Base-by-base conservation (phyloP, 2,113 vertebrate species). In the Myrmecobius fasciatus region DNA sequence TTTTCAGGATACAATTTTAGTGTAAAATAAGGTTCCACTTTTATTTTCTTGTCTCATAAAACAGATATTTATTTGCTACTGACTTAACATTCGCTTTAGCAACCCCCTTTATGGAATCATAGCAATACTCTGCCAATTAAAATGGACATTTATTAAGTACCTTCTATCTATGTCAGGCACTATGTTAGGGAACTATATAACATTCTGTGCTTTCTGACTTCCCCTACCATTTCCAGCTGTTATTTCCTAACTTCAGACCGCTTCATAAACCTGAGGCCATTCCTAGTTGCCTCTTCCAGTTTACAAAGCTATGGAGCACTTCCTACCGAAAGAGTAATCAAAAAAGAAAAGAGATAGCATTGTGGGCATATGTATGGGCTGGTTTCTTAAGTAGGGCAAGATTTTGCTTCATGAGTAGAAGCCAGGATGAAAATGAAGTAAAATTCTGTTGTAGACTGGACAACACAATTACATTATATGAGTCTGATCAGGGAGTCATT, bases 1-100 rank as follows among this genome's bases (percentile, higher is more conserved):
- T 22, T 92, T 96, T 97, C 51, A 96, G 92, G 94, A 94, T 47
- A 60, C 54, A 31, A 93, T 48, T 96, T 94, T 90, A 95, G 96
- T 92, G 25, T 67, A 96, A 97, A 96, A 94, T 93, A 53, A 94
- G 36, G 10, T 88, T n/a, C 12, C 12, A 49, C 1, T 1, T 94
- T 14, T 94, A 43, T 51, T 11, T 88, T 25, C 89, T 91, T 88
- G 31, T 97, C 90, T 96, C 92, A 96, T 49, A 52, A 95, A 97
- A 12, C 96, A 96, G 92, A 95, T 96, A 96, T 96, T 95, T 96
- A 95, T 97, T 97, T 97, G 96, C 96, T 95, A 43, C 95, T 97
- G 96, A 98, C 98, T 96, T 96, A 98, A 94, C 89, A 95, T 96
- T 92, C 67, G 88, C 89, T 93, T 97, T 94, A 94, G 96, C 95